Base-by-base conservation (phyloP, 1,140 invertebrate species). In the Caenorhabditis tropicalis region DNA sequence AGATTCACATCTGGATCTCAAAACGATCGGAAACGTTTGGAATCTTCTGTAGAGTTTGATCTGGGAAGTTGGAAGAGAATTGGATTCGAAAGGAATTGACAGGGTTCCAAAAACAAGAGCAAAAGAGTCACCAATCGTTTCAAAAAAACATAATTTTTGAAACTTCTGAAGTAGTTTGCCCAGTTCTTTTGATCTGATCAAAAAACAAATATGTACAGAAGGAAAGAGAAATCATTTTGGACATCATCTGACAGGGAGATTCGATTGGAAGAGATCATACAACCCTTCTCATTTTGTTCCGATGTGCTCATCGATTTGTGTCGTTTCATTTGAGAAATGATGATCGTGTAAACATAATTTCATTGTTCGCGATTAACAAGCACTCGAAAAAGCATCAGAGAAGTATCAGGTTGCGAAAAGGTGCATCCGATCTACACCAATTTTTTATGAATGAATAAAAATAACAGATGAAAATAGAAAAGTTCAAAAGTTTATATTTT, bases 341-440 rank as follows among this genome's bases (percentile, higher is more conserved):
- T 70, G 60, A 70, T 36, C 31, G 21, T 2, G 60, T 70, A n/a
- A 36, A 36, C 15, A 70, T 70, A 70, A 70, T 70, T 70, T 70
- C 60, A 70, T 70, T 70, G 60, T 70, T 70, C 60, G 60, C 60
- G 60, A 70, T 70, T 70, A 39, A 70, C 29, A 70, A 70, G 60
- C 60, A 70, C 60, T 70, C 33, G 60, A 70, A 36, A 70, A 39
- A n/a, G 60, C 60, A 70, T 70, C n/a, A n/a, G n/a, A 33, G 31
- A 36, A 9, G 60, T 70, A 70, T 70, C 60, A 36, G 60, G 60
- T 70, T 70, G 60, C 60, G 6, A 4, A 15, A 70, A 36, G 33
- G 60, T 70, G 29, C 60, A 70, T 70, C 31, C 29, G 60, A 70
- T 36, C 60, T 36, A 36, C 60, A 19, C 31, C 21, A 33, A 70